Evolutionary conservation across 2,113 vertebrate genomes (phyloP).

Genomic region (Sebastes schlegelii): DNA sequence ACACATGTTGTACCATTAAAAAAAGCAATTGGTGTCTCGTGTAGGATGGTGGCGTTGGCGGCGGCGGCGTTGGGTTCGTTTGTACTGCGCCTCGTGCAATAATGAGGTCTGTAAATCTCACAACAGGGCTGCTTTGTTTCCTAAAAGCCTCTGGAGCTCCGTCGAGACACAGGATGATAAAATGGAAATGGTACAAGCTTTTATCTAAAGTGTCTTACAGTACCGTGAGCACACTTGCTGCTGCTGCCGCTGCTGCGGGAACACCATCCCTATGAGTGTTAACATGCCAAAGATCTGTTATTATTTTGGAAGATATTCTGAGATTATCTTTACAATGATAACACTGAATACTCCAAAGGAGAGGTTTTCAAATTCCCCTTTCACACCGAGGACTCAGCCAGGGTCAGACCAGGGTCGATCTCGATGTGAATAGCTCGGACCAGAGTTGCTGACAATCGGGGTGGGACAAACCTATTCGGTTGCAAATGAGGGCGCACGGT

Average conservation of each 20-base stretch:
- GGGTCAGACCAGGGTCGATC: too few species aligned
- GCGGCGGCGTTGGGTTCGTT: neutral
- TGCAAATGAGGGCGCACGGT: too few species aligned
- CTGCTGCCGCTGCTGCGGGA: neutral
- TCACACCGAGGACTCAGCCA: too few species aligned
- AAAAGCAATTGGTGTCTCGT: conserved; percentile 57
- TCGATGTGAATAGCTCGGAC: too few species aligned
- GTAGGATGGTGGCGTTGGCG: neutral
- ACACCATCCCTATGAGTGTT: neutral
- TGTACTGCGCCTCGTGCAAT: conserved; percentile 9
- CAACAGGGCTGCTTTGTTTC: conserved; percentile 20
- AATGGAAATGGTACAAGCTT: conserved; percentile 12
- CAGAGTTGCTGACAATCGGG: too few species aligned
- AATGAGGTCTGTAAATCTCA: conserved; percentile 49
- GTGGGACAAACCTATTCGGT: too few species aligned
- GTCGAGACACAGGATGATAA: neutral
- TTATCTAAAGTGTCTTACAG: neutral
- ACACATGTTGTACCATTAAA: conserved; percentile 56
- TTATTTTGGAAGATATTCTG: neutral
- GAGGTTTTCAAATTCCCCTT: too few species aligned
- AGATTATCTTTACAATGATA: neutral
- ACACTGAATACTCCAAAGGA: neutral
- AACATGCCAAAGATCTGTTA: neutral
- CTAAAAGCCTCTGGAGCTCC: conserved; percentile 24
- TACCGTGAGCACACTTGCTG: neutral